Conservation (phyloP, 2,113 vertebrate genomes). For the Ailuropoda melanoleuca region DNA sequence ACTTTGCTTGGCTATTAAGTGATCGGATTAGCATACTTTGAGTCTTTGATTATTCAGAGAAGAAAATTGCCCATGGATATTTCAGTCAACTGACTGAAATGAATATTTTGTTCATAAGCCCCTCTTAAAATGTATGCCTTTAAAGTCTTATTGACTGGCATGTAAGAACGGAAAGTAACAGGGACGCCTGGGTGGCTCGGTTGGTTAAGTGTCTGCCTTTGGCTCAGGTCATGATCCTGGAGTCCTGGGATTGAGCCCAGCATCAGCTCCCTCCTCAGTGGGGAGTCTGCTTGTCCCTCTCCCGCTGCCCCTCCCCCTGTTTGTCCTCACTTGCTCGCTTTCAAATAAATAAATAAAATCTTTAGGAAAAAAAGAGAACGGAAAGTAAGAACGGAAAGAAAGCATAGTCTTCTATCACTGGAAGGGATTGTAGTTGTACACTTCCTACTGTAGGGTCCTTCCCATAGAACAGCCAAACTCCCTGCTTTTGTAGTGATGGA, state of each 20-base stretch:
- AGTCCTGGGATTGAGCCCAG: neutral
- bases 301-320: neutral
- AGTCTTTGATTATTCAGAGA: neutral
- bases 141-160: neutral
- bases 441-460: neutral
- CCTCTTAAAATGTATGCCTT: neutral
- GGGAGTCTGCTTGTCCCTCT: neutral
- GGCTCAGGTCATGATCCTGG: neutral
- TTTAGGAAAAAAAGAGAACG: neutral
- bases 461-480: neutral
- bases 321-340: neutral
- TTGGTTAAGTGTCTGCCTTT: neutral
- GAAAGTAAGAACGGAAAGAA: neutral
- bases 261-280: rapidly evolving
- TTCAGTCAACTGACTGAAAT: neutral
- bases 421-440: neutral
- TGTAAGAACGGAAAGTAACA: neutral
- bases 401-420: neutral
- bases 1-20: neutral
- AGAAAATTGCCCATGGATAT: neutral
- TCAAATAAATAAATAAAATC: neutral
- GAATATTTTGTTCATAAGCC: neutral
- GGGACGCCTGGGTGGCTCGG: neutral
- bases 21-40: neutral
- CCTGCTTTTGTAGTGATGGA: neutral